These are phyloP conservation scores for Scolopax mira DNA, from an alignment of 2,113 vertebrate species.

Conservation along the genomic window DNA sequence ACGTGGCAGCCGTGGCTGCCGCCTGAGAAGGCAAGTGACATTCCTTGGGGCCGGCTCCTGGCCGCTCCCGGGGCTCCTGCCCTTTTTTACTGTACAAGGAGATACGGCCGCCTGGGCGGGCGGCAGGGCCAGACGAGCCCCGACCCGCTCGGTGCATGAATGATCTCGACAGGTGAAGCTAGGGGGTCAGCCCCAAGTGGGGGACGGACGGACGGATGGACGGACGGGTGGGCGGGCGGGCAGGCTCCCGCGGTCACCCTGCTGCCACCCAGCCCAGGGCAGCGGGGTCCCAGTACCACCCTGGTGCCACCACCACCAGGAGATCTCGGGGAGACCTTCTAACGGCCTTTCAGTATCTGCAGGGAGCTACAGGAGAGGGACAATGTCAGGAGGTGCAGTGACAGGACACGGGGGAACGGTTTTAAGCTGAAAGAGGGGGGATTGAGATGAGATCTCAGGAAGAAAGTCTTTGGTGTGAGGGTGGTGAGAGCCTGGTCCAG, in stretches of 20 bases:
- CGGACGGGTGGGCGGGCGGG: too few relatives aligned
- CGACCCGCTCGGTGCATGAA: neutral
- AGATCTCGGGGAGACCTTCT: too few relatives aligned
- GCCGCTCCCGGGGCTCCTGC: slow-evolving; percentile 13
- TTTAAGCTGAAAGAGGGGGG: too few relatives aligned
- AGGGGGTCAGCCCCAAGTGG: neutral
- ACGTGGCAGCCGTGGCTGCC: neutral
- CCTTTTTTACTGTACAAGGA: slow-evolving; percentile 62
- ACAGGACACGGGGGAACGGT: too few relatives aligned
- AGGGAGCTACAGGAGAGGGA: too few relatives aligned
- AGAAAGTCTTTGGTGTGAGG: too few relatives aligned
- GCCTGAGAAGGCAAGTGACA: neutral
- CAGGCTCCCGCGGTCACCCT: neutral
- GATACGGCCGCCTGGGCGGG: neutral
- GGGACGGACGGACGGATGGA: neutral
- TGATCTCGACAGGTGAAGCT: neutral
- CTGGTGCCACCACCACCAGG: neutral
- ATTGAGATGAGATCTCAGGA: too few relatives aligned
- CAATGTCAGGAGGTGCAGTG: too few relatives aligned
- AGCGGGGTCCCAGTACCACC: fast-evolving
- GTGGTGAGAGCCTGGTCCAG: too few relatives aligned
- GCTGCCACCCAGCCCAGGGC: neutral
- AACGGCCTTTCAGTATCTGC: too few relatives aligned
- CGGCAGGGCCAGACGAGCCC: too few relatives aligned
- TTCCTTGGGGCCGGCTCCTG: neutral